Conservation (phyloP, 2,113 vertebrate genomes). For the Solea solea region DNA sequence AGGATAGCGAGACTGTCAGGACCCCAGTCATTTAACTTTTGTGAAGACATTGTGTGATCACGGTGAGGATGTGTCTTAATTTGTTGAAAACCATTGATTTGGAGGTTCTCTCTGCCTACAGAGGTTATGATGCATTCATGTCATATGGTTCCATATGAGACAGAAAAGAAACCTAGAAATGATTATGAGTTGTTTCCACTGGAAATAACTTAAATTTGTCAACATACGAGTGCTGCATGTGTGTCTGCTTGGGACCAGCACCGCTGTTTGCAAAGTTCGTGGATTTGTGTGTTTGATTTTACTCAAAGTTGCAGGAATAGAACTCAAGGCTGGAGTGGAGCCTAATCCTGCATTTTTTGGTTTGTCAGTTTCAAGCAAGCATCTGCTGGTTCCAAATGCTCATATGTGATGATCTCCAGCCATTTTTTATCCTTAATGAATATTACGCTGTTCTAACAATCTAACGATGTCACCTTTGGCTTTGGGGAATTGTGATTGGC, state of each 20-base stretch:
- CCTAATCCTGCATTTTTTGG: not conserved
- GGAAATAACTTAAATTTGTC: too few relatives aligned
- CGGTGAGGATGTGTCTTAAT: constrained; percentile 17
- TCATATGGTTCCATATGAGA: not conserved
- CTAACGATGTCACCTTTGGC: not conserved
- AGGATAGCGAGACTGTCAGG: constrained; percentile 8
- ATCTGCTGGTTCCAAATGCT: not conserved
- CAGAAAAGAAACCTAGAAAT: not conserved
- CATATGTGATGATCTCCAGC: not conserved
- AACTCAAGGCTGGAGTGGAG: not conserved
- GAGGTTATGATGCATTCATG: constrained; percentile 4
- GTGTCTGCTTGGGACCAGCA: too few relatives aligned
- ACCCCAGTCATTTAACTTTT: not conserved
- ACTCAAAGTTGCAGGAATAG: not conserved
- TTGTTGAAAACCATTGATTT: constrained; percentile 29
- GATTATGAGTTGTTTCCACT: not conserved
- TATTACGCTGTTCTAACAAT: not conserved
- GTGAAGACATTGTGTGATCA: constrained; percentile 25
- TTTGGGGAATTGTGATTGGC: not conserved
- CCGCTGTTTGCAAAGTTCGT: not conserved
- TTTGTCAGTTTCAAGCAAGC: not conserved
- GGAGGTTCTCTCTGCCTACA: constrained; percentile 19
- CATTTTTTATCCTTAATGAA: not conserved
- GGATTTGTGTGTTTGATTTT: not conserved
- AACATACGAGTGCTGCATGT: too few relatives aligned